phyloP scores from a whole-genome alignment of 1,140 invertebrate genomes.

The Drosophila sechellia region DNA sequence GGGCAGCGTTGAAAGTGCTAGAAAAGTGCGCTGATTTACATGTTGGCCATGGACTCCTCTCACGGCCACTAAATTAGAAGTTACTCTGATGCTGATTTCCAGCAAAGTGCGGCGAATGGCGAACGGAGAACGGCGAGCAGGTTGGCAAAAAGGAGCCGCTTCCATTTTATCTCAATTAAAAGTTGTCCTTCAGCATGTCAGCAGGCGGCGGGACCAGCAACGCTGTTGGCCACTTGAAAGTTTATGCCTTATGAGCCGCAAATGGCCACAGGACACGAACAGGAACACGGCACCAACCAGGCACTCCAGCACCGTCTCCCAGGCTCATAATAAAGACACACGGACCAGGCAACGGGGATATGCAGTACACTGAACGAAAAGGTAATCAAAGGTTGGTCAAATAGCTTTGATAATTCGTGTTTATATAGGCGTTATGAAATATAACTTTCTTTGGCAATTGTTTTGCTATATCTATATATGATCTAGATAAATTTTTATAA shows the following conservation, averaged over 20 bases:
- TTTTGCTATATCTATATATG: too few species aligned
- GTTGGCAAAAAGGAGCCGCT: constrained; percentile 13
- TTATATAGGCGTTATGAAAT: too few species aligned
- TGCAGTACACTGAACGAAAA: neutral
- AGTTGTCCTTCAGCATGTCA: constrained; percentile 81
- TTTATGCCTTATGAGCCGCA: constrained; percentile 83
- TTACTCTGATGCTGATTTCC: constrained; percentile 79
- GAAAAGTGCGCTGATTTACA: constrained; percentile 78
- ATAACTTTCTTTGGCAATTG: too few species aligned
- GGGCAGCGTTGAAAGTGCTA: constrained; percentile 55
- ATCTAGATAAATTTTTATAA: too few species aligned
- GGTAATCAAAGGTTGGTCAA: too few species aligned
- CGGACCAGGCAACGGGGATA: constrained; percentile 31
- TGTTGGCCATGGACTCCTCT: constrained; percentile 68
- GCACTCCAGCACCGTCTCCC: constrained; percentile 8
- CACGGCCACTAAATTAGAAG: constrained; percentile 81
- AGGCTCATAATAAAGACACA: constrained; percentile 70
- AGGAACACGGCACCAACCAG: constrained; percentile 21
- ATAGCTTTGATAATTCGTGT: too few species aligned
- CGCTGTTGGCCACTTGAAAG: constrained; percentile 78
- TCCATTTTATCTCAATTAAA: constrained; percentile 82
- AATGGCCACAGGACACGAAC: constrained; percentile 78
- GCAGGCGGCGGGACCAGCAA: constrained; percentile 28
- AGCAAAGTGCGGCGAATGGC: constrained; percentile 27
- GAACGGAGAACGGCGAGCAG: neutral